A percentile compares a stretch with the other conserved stretches of the same genome.
Conservation (phyloP, 2,888 invertebrate species). For the Eupithecia inturbata region DNA sequence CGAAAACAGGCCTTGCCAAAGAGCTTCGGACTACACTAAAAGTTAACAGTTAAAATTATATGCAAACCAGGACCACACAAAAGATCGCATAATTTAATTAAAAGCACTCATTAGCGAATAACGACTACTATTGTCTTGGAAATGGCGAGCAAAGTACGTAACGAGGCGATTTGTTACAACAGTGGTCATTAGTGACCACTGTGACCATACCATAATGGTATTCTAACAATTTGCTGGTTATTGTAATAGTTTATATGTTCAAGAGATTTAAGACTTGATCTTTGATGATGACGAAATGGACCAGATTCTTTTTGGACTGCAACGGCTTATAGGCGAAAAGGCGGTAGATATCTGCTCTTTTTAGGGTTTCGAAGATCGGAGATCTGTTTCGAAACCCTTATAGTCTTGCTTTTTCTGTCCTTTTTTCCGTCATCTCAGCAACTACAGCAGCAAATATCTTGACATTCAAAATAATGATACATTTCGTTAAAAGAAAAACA, state of each 20-base stretch:
- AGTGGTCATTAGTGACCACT: conserved; percentile 36
- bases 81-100: conserved; percentile 26
- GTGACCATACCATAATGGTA: conserved; percentile 20
- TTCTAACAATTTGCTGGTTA: conserved; percentile 2
- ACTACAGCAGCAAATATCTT: too few relatives aligned
- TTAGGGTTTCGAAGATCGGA: too few relatives aligned
- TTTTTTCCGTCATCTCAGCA: too few relatives aligned
- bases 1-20: too few relatives aligned
- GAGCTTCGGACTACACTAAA: too few relatives aligned
- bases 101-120: conserved; percentile 32
- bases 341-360: too few relatives aligned
- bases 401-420: too few relatives aligned
- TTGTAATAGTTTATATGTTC: conserved; percentile 4
- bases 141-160: conserved; percentile 38
- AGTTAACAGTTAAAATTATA: conserved; percentile 3
- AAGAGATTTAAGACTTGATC: not conserved
- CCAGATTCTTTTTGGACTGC: not conserved
- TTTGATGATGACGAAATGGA: not conserved
- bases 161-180: conserved; percentile 34
- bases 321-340: too few relatives aligned
- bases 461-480: too few relatives aligned
- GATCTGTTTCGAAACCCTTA: too few relatives aligned
- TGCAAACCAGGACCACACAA: not conserved
- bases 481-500: too few relatives aligned
- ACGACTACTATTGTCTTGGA: conserved; percentile 34